Percentiles rank a stretch among this genome's conserved stretches.
These are phyloP conservation scores for Sphecodes monilicornis DNA, from an alignment of 2,888 invertebrate species.

Conservation along the genomic window DNA sequence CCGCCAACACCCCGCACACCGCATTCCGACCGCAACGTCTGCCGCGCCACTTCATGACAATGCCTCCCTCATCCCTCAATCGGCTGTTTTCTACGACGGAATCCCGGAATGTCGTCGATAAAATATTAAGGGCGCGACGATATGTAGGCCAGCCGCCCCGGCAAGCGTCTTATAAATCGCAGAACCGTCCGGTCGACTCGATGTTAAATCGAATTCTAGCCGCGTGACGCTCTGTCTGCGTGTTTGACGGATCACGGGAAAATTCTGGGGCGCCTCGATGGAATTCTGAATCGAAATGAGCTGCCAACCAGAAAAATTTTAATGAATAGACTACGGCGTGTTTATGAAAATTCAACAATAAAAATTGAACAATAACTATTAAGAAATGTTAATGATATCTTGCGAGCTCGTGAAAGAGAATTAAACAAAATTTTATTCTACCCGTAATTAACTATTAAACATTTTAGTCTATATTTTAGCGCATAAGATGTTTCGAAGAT, in stretches of 20 bases:
- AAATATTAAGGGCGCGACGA: conserved; percentile 66
- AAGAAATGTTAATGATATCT: neutral
- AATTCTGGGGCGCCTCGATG: neutral
- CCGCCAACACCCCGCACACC: conserved; percentile 3
- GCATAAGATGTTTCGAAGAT: neutral
- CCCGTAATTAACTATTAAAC: neutral
- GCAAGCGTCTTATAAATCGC: conserved; percentile 41
- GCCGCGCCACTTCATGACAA: conserved; percentile 77
- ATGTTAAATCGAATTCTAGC: conserved; percentile 19
- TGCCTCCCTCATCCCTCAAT: conserved; percentile 72
- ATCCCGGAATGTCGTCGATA: conserved; percentile 70
- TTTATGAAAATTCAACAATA: conserved; percentile 2
- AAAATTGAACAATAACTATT: too few relatives aligned
- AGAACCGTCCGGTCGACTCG: neutral
- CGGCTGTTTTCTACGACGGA: conserved; percentile 63
- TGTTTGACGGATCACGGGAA: neutral
- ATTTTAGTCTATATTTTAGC: neutral
- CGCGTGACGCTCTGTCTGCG: neutral
- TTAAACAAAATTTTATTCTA: neutral
- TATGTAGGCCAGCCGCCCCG: conserved; percentile 56
- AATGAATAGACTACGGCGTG: neutral
- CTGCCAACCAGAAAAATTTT: neutral
- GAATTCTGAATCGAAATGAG: neutral
- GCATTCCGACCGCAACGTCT: conserved; percentile 63
- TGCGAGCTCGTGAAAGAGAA: neutral